These are phyloP conservation scores for Eupithecia abbreviata DNA, from an alignment of 2,888 invertebrate species.

Conservation along the genomic window DNA sequence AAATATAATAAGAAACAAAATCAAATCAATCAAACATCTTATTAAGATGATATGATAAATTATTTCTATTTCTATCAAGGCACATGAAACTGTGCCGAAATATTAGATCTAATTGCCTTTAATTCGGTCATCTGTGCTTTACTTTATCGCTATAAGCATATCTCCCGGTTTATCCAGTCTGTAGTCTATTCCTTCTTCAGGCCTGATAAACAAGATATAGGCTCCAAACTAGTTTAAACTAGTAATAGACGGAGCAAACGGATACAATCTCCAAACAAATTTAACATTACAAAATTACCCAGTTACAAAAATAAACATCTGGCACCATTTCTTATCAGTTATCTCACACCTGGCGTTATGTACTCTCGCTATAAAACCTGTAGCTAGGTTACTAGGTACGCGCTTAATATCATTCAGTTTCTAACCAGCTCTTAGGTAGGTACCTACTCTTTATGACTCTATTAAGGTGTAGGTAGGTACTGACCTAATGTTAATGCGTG, in stretches of 20 bases:
- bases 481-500: background rate
- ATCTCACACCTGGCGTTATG: background rate
- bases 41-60: too few species aligned
- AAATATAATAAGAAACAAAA: too few species aligned
- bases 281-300: background rate
- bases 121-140: background rate
- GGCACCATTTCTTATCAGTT: background rate
- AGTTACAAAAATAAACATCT: conserved; percentile 1
- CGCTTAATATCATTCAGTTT: background rate
- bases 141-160: background rate
- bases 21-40: too few species aligned
- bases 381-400: background rate
- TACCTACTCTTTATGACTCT: background rate
- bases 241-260: background rate
- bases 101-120: too few species aligned
- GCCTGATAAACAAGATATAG: background rate
- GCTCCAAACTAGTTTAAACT: background rate
- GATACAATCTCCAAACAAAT: background rate
- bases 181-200: background rate
- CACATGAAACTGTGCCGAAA: too few species aligned
- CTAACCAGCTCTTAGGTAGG: background rate
- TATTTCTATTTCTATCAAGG: too few species aligned
- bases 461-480: background rate
- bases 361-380: background rate
- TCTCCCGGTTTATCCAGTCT: background rate